Conservation (phyloP, 2,888 invertebrate species). For the Steinernema scapterisci region DNA sequence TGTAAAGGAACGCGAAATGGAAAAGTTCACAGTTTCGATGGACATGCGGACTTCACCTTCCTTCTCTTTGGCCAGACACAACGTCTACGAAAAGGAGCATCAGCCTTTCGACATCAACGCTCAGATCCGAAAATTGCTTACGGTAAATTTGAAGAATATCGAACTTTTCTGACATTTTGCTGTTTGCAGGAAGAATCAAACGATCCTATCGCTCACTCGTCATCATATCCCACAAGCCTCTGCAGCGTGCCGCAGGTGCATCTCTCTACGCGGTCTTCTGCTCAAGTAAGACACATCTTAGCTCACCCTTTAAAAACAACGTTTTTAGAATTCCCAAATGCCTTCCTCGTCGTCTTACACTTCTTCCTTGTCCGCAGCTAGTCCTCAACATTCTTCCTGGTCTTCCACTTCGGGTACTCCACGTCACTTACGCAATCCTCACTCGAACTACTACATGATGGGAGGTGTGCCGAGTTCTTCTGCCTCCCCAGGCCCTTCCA, state of each 20-base stretch:
- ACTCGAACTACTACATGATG: conserved; percentile 9
- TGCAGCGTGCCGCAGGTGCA: conserved; percentile 45
- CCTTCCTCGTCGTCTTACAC: conserved; percentile 65
- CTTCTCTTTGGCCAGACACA: not conserved
- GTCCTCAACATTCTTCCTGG: conserved; percentile 52
- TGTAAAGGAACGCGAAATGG: conserved; percentile 35
- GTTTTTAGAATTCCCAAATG: not conserved
- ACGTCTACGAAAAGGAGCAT: not conserved
- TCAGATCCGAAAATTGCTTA: conserved; percentile 59
- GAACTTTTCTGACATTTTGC: too few relatives aligned
- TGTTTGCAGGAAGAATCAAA: conserved; percentile 52
- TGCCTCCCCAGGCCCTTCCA: conserved; percentile 42
- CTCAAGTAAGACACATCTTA: conserved; percentile 32
- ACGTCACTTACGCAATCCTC: conserved; percentile 35
- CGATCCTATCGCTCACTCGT: conserved; percentile 63
- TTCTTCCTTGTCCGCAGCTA: conserved; percentile 59
- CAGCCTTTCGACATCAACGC: conserved; percentile 59
- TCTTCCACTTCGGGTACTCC: conserved; percentile 45
- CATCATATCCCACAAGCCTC: conserved; percentile 61
- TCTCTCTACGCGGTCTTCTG: conserved; percentile 32
- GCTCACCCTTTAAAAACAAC: not conserved
- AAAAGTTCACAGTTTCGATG: conserved; percentile 17
- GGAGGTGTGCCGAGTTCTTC: conserved; percentile 24
- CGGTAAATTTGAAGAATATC: conserved; percentile 35
- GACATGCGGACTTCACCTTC: conserved; percentile 9